phyloP scores from a whole-genome alignment of 1,140 invertebrate species.

The Thaumatotibia leucotreta region DNA sequence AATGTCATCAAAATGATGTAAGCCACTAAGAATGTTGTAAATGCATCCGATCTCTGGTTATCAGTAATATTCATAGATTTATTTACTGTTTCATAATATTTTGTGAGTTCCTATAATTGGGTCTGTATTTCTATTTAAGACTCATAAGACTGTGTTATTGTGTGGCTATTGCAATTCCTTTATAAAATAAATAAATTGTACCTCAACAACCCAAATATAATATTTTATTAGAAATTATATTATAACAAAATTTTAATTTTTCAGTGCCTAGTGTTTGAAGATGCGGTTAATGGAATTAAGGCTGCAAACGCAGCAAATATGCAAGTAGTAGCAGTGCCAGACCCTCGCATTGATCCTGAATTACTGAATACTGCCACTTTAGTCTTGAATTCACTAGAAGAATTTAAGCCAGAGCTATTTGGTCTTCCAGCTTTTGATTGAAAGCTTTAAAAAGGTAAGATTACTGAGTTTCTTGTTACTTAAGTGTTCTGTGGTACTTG shows the following conservation, averaged over 20 bases:
- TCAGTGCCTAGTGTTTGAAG: constrained; percentile 94
- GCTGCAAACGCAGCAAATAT: constrained; percentile 89
- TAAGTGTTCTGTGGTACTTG: background rate
- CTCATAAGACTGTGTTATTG: too few relatives aligned
- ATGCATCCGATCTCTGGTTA: too few relatives aligned
- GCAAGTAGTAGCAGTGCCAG: constrained; percentile 92
- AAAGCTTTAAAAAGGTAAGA: constrained; percentile 72
- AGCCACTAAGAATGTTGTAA: too few relatives aligned
- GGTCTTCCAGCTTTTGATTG: constrained; percentile 86
- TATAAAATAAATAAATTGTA: background rate
- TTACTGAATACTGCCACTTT: constrained; percentile 80
- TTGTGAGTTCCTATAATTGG: too few relatives aligned
- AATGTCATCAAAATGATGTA: too few relatives aligned
- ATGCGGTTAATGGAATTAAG: constrained; percentile 91
- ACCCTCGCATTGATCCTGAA: constrained; percentile 79
- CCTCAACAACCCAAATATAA: too few relatives aligned
- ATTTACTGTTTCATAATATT: too few relatives aligned
- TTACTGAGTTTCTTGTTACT: background rate
- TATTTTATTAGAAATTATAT: too few relatives aligned
- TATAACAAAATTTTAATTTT: constrained; percentile 32
- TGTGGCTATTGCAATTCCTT: background rate
- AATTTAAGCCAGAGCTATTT: constrained; percentile 92
- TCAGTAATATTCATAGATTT: too few relatives aligned
- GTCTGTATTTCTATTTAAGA: too few relatives aligned
- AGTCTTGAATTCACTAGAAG: constrained; percentile 84